Percentiles rank a stretch among this genome's conserved stretches.
Evolutionary conservation across 2,113 vertebrate species (phyloP).

Genomic region (Pituophis catenifer): DNA sequence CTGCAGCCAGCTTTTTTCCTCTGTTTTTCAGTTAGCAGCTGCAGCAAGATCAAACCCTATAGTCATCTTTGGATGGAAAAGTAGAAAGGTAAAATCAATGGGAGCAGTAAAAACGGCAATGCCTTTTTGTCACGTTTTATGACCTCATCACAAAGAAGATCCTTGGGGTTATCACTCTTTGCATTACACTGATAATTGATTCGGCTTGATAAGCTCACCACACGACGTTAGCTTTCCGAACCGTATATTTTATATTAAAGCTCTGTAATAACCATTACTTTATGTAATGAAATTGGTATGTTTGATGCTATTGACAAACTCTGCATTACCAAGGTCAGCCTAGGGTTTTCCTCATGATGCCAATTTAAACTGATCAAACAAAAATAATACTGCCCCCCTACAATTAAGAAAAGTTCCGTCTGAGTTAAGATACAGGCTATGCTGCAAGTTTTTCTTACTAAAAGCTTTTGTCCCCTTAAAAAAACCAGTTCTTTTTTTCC

Average conservation of each 20-base stretch:
- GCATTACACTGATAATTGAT: slow-evolving; percentile 54
- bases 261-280: slow-evolving; percentile 47
- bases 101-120: slow-evolving; percentile 59
- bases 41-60: slow-evolving; percentile 48
- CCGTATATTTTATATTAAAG: slow-evolving; percentile 22
- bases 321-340: slow-evolving; percentile 10
- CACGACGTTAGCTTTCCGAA: slow-evolving; percentile 50
- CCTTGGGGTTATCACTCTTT: slow-evolving; percentile 50
- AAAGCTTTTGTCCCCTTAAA: background rate
- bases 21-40: slow-evolving; percentile 41
- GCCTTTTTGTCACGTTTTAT: slow-evolving; percentile 64
- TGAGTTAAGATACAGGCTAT: background rate
- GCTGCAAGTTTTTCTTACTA: background rate
- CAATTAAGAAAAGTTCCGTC: background rate
- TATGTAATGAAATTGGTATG: slow-evolving; percentile 39
- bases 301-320: slow-evolving; percentile 30
- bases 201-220: slow-evolving; percentile 28
- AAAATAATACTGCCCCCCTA: background rate
- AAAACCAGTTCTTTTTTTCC: background rate
- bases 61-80: slow-evolving; percentile 53
- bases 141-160: slow-evolving; percentile 48
- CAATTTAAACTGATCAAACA: background rate
- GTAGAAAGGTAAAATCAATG: slow-evolving; percentile 64
- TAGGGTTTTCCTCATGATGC: background rate
- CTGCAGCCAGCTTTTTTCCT: background rate